phyloP scores from a whole-genome alignment of 2,888 invertebrate species.

The Glaucopsyche alexis region DNA sequence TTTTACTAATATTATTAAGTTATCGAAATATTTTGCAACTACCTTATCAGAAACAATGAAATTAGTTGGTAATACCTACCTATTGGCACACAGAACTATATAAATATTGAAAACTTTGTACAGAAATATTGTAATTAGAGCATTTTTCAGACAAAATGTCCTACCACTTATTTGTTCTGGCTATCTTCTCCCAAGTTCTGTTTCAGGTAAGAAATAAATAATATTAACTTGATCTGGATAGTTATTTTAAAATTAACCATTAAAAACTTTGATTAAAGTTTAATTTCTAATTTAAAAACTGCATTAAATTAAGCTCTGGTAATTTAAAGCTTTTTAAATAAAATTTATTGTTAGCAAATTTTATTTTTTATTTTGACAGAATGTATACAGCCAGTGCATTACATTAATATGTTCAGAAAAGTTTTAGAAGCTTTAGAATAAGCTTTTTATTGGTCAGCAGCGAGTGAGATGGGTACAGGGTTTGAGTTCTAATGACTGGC shows the following conservation, averaged over 20 bases:
- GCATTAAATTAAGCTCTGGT: no score
- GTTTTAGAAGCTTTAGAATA: no score
- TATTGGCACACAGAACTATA: conserved; percentile 17
- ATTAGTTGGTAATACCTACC: conserved; percentile 9
- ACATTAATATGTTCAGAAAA: no score
- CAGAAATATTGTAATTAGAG: background rate
- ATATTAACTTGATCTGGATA: background rate
- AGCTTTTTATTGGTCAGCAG: no score
- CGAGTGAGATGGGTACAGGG: no score
- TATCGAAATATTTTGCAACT: background rate
- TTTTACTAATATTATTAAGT: background rate
- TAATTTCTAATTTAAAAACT: background rate
- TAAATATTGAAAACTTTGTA: conserved; percentile 1
- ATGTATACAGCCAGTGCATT: conserved; percentile 27
- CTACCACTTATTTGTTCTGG: background rate
- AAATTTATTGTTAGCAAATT: no score
- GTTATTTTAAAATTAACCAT: no score
- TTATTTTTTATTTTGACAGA: background rate
- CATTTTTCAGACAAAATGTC: conserved; percentile 12
- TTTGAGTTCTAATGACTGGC: no score
- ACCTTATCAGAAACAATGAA: background rate
- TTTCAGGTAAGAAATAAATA: background rate
- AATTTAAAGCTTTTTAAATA: no score
- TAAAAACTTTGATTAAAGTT: background rate
- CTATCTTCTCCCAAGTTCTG: background rate